Base-by-base conservation (phyloP, 2,888 invertebrate genomes). In the Xylophagus ater region DNA sequence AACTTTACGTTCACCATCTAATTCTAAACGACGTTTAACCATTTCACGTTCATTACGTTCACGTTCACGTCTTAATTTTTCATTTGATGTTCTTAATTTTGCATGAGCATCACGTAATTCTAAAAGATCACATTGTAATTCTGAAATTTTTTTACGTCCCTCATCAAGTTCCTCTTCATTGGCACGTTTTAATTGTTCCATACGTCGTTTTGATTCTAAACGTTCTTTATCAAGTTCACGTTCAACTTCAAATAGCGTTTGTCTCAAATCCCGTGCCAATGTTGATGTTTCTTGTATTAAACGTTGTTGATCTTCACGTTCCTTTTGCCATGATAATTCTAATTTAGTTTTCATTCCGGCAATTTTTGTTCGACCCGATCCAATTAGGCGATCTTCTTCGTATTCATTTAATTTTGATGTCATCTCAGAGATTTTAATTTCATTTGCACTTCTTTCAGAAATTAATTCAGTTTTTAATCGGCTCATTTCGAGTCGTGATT, bases 311-410 rank as follows among this genome's bases (percentile, higher is more conserved):
- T 92, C 90, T 59, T 89, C 88, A 15, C 92, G 71, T 62, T 92
- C 92, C 58, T 89, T 92, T 55, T 89, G 89, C 92, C 92, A 92
- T 0, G 89, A 87, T 12, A 92, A 68, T 59, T 92, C 90, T 73
- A 92, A 78, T 37, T 85, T 77, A 2, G 90, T 86, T 53, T 84
- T 81, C 50, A 86, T 68, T 4, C 89, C 90, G 1, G 86, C 83
- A 46, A 88, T 81, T 55, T 88, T 82, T 2, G 86, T 82, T 44
- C 90, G 71, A 1, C 90, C 89, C 18, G 83, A 81, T 12, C 79
- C 78, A 19, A 92, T 67, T 37, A 89, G 71, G 29, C 86, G 74
- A 47, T 89, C 89, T 63, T 92, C 92, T 62, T 92, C 90, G 53
- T 88, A 73, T 77, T 63, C 62, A 43, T 65, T 62, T 3, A 65